phyloP scores from a whole-genome alignment of 2,888 invertebrate genomes.

The Clepsis dumicolana region DNA sequence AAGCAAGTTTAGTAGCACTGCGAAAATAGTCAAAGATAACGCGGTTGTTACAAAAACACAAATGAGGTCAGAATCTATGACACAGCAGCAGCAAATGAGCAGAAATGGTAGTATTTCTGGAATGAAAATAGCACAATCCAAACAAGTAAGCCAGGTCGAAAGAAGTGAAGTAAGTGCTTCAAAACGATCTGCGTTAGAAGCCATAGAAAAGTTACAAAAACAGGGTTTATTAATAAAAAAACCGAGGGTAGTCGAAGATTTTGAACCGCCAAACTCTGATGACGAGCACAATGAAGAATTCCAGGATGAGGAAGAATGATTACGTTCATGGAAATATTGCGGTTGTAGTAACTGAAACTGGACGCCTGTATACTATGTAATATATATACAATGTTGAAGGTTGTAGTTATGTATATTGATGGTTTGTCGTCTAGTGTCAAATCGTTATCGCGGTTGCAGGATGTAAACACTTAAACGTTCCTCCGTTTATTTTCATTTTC shows the following conservation, averaged over 20 bases:
- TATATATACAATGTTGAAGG: not conserved
- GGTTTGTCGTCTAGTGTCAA: too few species aligned
- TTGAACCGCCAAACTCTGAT: conserved; percentile 58
- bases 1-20: conserved; percentile 65
- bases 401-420: too few species aligned
- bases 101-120: conserved; percentile 68
- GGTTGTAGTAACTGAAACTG: not conserved
- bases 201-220: conserved; percentile 77
- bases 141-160: conserved; percentile 65
- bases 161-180: conserved; percentile 63
- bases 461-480: not conserved
- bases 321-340: not conserved
- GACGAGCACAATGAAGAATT: conserved; percentile 57
- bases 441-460: not conserved
- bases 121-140: conserved; percentile 69
- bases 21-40: conserved; percentile 68
- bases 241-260: conserved; percentile 65
- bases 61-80: conserved; percentile 67
- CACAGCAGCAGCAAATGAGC: conserved; percentile 68
- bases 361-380: not conserved
- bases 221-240: conserved; percentile 79
- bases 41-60: conserved; percentile 67
- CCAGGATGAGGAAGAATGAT: conserved; percentile 26
- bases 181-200: conserved; percentile 71
- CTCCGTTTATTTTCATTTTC: not conserved